phyloP scores from a whole-genome alignment of 2,888 invertebrate species.

The Scaptomyza cyrtandrae region DNA sequence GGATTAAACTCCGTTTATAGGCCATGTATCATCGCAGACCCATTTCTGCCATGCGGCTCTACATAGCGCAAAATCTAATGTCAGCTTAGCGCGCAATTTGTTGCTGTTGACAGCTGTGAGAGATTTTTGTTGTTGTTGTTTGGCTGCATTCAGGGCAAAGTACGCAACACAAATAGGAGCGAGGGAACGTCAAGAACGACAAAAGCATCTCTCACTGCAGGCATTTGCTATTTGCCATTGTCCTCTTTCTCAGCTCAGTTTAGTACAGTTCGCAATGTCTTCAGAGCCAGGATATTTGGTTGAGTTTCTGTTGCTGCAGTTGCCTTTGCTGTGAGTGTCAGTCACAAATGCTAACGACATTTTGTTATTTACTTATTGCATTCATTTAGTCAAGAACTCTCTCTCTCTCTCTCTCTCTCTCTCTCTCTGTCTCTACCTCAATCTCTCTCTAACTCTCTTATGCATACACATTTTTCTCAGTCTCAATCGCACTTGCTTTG shows the following conservation, averaged over 20 bases:
- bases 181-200: constrained; percentile 64
- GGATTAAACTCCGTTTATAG: constrained; percentile 39
- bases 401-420: constrained; percentile 4
- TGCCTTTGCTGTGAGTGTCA: constrained; percentile 60
- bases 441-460: constrained; percentile 12
- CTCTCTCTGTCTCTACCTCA: not conserved
- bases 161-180: constrained; percentile 53
- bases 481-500: constrained; percentile 6
- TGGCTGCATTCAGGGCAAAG: constrained; percentile 50
- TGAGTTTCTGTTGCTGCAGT: constrained; percentile 12
- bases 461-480: not conserved
- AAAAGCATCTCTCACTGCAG: constrained; percentile 45
- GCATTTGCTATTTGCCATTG: constrained; percentile 71
- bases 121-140: constrained; percentile 54
- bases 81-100: constrained; percentile 77
- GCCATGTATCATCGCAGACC: constrained; percentile 56
- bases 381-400: constrained; percentile 73
- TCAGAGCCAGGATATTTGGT: constrained; percentile 18
- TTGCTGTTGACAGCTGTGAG: constrained; percentile 76
- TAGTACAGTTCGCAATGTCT: constrained; percentile 10
- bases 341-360: constrained; percentile 77
- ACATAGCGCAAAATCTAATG: constrained; percentile 68
- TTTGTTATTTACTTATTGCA: constrained; percentile 81
- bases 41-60: constrained; percentile 61
- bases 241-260: constrained; percentile 44